These are phyloP conservation scores for Coptotermes formosanus DNA, from an alignment of 1,140 invertebrate species.

Conservation along the genomic window DNA sequence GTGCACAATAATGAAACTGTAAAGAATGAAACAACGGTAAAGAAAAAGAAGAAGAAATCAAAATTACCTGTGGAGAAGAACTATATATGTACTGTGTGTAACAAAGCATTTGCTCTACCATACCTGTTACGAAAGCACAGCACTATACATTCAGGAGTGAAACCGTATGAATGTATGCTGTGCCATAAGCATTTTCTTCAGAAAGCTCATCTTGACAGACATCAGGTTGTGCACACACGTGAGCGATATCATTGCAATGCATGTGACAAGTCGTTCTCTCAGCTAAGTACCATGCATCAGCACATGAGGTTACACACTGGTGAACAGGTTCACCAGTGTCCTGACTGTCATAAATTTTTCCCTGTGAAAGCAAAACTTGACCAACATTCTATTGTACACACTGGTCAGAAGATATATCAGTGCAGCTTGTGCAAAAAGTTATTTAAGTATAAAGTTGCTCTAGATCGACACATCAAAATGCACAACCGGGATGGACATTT, in stretches of 20 bases:
- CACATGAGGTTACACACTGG: constrained; percentile 2
- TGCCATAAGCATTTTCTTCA: not conserved
- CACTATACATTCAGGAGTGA: constrained; percentile 5
- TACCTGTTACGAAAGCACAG: not conserved
- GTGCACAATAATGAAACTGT: not conserved
- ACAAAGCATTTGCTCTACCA: constrained; percentile 6
- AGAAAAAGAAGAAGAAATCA: constrained; percentile 16
- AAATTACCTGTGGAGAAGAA: not conserved
- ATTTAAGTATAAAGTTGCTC: not conserved
- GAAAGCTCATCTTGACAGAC: not conserved
- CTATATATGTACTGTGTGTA: constrained; percentile 2
- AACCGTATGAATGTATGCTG: not conserved
- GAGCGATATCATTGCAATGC: not conserved
- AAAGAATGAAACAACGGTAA: not conserved
- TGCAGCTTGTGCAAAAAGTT: constrained; percentile 10
- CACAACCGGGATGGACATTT: not conserved
- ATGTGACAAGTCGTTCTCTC: not conserved
- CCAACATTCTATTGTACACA: not conserved
- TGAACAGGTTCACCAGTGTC: constrained; percentile 3
- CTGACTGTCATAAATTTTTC: not conserved
- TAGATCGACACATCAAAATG: constrained; percentile 21
- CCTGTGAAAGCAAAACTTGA: not conserved
- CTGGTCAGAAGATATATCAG: not conserved
- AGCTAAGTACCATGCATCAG: not conserved
- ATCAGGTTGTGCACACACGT: not conserved